phyloP scores from a whole-genome alignment of 2,797 vertebrate species.

The Rhyacichthys aspro region DNA sequence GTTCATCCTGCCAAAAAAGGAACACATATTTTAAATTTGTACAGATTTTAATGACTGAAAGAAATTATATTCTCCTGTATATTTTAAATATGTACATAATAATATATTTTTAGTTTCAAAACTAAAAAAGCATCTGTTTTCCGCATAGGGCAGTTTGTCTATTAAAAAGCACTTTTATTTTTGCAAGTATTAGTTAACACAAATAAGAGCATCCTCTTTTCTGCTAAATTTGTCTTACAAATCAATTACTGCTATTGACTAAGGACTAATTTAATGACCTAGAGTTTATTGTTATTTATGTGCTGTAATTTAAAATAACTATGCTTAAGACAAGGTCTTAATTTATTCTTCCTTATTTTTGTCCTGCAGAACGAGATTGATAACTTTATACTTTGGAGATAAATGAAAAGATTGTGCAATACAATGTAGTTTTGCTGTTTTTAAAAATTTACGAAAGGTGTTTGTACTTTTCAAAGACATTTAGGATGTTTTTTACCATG shows the following conservation, averaged over 20 bases:
- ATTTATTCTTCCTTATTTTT: conserved; percentile 81
- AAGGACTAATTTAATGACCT: conserved; percentile 76
- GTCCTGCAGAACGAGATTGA: conserved; percentile 75
- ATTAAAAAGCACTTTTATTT: conserved; percentile 78
- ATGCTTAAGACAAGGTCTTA: conserved; percentile 79
- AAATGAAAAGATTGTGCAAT: conserved; percentile 95
- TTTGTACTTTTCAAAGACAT: conserved; percentile 89
- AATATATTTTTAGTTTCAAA: conserved; percentile 73
- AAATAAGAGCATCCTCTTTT: conserved; percentile 51
- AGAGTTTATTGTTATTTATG: conserved; percentile 82
- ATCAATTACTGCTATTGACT: conserved; percentile 69
- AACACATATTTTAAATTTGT: conserved; percentile 71
- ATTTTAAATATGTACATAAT: conserved; percentile 73
- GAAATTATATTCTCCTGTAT: conserved; percentile 71
- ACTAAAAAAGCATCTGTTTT: conserved; percentile 48
- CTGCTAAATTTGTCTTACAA: conserved; percentile 44
- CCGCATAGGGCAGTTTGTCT: conserved; percentile 64
- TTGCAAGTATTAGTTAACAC: conserved; percentile 70
- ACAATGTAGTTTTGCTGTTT: conserved; percentile 94
- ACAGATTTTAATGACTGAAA: conserved; percentile 69
- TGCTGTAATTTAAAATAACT: conserved; percentile 78
- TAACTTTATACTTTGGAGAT: conserved; percentile 89
- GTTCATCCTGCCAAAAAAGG: conserved; percentile 80
- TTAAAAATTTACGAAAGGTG: conserved; percentile 80
- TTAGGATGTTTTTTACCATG: conserved; percentile 81